phyloP scores from a whole-genome alignment of 2,113 vertebrate species.

The Thomomys bottae region DNA sequence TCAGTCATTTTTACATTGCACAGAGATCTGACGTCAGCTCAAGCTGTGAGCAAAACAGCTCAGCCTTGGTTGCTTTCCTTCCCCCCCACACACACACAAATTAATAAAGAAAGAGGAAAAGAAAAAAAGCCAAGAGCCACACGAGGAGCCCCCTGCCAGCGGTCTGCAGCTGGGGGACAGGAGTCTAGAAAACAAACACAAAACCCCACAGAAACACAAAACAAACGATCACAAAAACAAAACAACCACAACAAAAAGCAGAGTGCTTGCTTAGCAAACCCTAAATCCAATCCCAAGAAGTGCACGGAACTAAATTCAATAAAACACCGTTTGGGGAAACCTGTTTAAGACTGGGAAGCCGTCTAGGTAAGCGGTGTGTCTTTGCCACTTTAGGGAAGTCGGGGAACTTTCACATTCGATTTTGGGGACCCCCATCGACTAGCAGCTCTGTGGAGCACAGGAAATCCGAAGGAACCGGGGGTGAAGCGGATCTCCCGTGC shows the following conservation, averaged over 20 bases:
- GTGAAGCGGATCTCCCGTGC: too few species aligned
- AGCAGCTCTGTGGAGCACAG: too few species aligned
- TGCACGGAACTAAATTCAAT: not conserved
- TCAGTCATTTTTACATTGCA: not conserved
- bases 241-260: not conserved
- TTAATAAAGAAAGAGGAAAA: too few species aligned
- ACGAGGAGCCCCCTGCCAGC: not conserved
- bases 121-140: not conserved
- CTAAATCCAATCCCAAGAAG: too few species aligned
- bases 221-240: too few species aligned
- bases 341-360: not conserved
- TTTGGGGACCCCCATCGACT: not conserved
- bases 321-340: not conserved
- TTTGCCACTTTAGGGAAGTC: not conserved
- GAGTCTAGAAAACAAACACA: conserved; percentile 5
- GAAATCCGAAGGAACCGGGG: not conserved
- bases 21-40: not conserved
- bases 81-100: not conserved
- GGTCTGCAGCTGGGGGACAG: not conserved
- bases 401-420: not conserved
- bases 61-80: not conserved
- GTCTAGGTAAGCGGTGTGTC: not conserved
- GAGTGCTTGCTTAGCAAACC: too few species aligned
- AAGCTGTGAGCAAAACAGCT: not conserved
- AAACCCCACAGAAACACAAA: too few species aligned